phyloP scores from a whole-genome alignment of 2,888 invertebrate genomes.

The Drosophila melanosoma region DNA sequence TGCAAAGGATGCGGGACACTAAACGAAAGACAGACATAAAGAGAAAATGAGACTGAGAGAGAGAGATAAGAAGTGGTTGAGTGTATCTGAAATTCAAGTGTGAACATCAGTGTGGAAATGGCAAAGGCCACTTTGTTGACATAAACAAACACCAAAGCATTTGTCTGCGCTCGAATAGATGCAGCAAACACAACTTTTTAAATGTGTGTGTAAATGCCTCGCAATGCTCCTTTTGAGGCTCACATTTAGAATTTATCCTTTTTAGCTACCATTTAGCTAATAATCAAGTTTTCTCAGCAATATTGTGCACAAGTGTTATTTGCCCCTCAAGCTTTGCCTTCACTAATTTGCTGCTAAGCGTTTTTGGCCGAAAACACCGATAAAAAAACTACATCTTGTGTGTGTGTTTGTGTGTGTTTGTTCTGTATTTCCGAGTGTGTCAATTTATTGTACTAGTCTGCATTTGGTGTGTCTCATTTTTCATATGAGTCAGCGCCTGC shows the following conservation, averaged over 20 bases:
- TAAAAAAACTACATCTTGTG: constrained; percentile 13
- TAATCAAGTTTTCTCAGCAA: constrained; percentile 59
- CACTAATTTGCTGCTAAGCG: constrained; percentile 56
- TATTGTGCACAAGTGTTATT: constrained; percentile 5
- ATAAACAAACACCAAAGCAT: constrained; percentile 65
- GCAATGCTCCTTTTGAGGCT: constrained; percentile 28
- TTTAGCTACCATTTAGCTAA: constrained; percentile 46
- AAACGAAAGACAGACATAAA: neutral
- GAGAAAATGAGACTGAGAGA: neutral
- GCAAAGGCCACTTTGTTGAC: constrained; percentile 62
- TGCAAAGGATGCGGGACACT: constrained; percentile 11
- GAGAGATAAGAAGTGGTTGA: neutral
- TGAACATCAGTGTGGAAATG: constrained; percentile 41
- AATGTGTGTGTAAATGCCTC: constrained; percentile 1
- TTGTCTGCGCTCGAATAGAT: constrained; percentile 74
- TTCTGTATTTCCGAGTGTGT: constrained; percentile 15
- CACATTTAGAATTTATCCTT: constrained; percentile 39
- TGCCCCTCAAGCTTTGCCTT: constrained; percentile 13
- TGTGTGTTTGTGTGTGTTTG: constrained; percentile 4
- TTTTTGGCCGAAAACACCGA: constrained; percentile 22
- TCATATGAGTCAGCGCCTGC: constrained; percentile 52
- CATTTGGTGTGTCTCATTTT: constrained; percentile 57
- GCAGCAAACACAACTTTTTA: constrained; percentile 29
- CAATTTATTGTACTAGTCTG: constrained; percentile 24
- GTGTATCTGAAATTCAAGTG: constrained; percentile 36